A percentile compares a stretch with the other conserved stretches of the same genome.
Conservation (phyloP, 2,113 vertebrate species). For the Mola mola region DNA sequence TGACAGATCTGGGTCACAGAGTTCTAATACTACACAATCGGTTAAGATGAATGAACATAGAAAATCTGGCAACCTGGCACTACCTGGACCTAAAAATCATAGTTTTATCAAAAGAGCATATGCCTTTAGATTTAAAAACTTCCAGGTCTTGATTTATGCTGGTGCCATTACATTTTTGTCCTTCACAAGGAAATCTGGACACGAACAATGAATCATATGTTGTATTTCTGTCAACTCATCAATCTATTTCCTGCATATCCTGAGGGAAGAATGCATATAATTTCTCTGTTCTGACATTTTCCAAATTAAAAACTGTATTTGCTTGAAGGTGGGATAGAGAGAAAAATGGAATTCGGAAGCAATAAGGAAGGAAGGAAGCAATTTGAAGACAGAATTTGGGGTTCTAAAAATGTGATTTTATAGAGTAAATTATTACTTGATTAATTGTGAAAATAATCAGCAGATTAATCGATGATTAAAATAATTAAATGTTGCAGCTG, state of each 20-base stretch:
- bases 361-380: too few species aligned
- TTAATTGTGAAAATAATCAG: too few species aligned
- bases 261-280: constrained; percentile 5
- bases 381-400: too few species aligned
- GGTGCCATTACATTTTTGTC: constrained; percentile 23
- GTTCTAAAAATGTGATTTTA: too few species aligned
- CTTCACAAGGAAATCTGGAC: not conserved
- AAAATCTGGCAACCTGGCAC: constrained; percentile 37
- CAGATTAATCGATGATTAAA: too few species aligned
- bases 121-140: constrained; percentile 4
- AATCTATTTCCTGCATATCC: constrained; percentile 23
- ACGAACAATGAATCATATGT: constrained; percentile 20
- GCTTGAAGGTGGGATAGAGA: too few species aligned
- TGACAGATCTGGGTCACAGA: constrained; percentile 72
- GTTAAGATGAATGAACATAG: constrained; percentile 46
- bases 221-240: not conserved
- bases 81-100: not conserved
- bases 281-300: constrained; percentile 29
- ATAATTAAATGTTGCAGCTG: too few species aligned
- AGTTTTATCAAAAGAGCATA: constrained; percentile 14
- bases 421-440: too few species aligned
- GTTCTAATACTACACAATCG: constrained; percentile 34
- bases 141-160: constrained; percentile 2
- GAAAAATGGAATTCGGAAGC: too few species aligned
- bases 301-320: too few species aligned